Evolutionary conservation across 2,113 vertebrate genomes (phyloP), one percentile per base, ranked within the genome.

Genomic region (Panthera uncia): DNA sequence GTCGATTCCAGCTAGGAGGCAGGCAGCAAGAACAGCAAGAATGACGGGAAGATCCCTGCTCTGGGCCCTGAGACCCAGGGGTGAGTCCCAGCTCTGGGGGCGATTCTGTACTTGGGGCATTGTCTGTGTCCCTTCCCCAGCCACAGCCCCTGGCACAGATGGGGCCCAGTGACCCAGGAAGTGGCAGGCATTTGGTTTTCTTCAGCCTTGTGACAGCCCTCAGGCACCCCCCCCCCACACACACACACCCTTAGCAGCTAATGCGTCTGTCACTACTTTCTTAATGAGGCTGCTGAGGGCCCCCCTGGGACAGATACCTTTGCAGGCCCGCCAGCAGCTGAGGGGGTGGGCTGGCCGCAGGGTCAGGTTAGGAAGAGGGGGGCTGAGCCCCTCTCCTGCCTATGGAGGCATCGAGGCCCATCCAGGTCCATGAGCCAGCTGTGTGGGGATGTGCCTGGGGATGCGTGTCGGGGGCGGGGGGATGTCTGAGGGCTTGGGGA

Each of bases 251-350:
- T 97, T 97, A 94, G 97, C 97, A 97, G 92, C 95, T 97, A 95
- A 93, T 97, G 96, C 79, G 89, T 98, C 98, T 98, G 97, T 98
- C 98, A 97, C 98, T 98, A 96, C 97, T 98, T 98, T 98, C 95
- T 97, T 98, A 98, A 98, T 96, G 97, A 98, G 98, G 97, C 94
- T 98, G 89, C 98, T 85, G n/a, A 97, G 96, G 97, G 97, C 83
- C 85, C 97, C 98, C 93, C 81, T 74, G 97, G 97, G 98, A 97
- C 95, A 94, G 96, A 97, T 96, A 88, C 94, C 97, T 97, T 97
- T 97, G 95, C 97, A 81, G 61, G 36, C 76, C 66, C 97, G 97
- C 94, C 80, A 79, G 96, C 88, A 91, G 89, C 96, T 84, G 81
- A 97, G 84, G 84, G 96, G 94, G 69, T 97, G 97, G 68, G 90